phyloP scores from a whole-genome alignment of 2,113 vertebrate species.

The Esox niger region DNA sequence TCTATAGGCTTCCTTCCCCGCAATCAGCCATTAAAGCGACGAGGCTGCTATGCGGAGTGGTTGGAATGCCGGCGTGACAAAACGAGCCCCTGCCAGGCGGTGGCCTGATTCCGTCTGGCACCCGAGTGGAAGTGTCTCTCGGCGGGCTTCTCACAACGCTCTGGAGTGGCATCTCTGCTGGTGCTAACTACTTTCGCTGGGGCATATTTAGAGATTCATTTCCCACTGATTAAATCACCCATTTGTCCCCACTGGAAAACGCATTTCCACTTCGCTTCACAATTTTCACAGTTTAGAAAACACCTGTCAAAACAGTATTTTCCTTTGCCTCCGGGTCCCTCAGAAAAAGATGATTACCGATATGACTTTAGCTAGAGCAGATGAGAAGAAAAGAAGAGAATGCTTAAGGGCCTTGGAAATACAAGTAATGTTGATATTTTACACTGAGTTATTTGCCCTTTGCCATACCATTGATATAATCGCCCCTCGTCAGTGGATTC shows the following conservation, averaged over 20 bases:
- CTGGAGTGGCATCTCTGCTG: slow-evolving; percentile 43
- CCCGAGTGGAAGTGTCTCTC: slow-evolving; percentile 51
- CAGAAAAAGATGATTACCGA: slow-evolving; percentile 32
- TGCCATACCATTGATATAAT: background rate
- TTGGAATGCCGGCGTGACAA: slow-evolving; percentile 56
- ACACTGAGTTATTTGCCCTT: slow-evolving; percentile 5
- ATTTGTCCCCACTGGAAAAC: slow-evolving; percentile 42
- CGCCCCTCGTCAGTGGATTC: background rate
- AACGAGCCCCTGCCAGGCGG: slow-evolving; percentile 55
- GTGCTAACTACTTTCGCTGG: slow-evolving; percentile 41
- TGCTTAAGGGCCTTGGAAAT: slow-evolving; percentile 1
- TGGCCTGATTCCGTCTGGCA: slow-evolving; percentile 57
- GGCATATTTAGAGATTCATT: slow-evolving; percentile 53
- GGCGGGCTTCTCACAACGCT: slow-evolving; percentile 36
- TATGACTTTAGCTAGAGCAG: background rate
- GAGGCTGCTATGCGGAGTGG: slow-evolving; percentile 31
- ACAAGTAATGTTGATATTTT: slow-evolving; percentile 25
- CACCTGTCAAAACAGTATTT: slow-evolving; percentile 41
- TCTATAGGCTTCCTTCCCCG: background rate
- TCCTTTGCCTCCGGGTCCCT: slow-evolving; percentile 25
- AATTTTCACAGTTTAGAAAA: slow-evolving; percentile 58
- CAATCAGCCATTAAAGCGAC: background rate
- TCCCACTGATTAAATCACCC: slow-evolving; percentile 55
- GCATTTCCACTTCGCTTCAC: slow-evolving; percentile 47
- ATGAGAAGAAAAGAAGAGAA: background rate